Conservation (phyloP, 2,797 vertebrate genomes). For the Molossus alvarezi region DNA sequence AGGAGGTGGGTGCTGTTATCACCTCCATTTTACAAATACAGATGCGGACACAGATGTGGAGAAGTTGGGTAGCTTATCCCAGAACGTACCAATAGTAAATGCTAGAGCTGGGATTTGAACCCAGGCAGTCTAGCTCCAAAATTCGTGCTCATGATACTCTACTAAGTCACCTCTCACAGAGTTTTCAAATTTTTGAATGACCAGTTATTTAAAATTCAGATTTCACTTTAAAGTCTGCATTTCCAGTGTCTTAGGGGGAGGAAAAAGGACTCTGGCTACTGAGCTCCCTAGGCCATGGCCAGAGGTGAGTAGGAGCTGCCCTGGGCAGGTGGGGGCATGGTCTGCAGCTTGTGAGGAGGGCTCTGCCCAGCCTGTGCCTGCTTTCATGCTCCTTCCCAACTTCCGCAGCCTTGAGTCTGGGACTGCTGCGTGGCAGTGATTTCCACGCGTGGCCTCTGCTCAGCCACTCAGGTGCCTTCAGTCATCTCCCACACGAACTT, state of each 20-base stretch:
- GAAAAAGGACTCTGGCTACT: background rate
- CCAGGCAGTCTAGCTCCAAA: background rate
- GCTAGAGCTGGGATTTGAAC: background rate
- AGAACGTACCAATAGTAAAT: background rate
- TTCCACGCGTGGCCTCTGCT: background rate
- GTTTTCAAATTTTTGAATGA: background rate
- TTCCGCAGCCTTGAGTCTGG: background rate
- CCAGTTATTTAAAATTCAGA: background rate
- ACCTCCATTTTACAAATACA: background rate
- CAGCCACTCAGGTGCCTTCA: background rate
- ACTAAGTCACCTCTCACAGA: background rate
- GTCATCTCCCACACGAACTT: background rate
- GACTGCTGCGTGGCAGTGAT: background rate
- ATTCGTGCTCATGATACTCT: background rate
- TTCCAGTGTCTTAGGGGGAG: background rate
- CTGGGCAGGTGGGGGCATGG: rapidly evolving
- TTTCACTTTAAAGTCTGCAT: slow-evolving; percentile 36
- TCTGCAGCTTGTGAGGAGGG: background rate
- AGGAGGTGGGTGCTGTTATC: background rate
- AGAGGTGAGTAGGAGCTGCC: background rate
- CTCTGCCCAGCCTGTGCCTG: background rate
- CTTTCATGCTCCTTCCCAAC: background rate
- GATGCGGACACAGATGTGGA: background rate
- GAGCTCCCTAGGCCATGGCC: background rate
- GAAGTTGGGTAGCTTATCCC: background rate